Evolutionary conservation across 2,113 vertebrate genomes (phyloP), one percentile per base, ranked within the genome.

Genomic region (Neodontobutis hainanensis): DNA sequence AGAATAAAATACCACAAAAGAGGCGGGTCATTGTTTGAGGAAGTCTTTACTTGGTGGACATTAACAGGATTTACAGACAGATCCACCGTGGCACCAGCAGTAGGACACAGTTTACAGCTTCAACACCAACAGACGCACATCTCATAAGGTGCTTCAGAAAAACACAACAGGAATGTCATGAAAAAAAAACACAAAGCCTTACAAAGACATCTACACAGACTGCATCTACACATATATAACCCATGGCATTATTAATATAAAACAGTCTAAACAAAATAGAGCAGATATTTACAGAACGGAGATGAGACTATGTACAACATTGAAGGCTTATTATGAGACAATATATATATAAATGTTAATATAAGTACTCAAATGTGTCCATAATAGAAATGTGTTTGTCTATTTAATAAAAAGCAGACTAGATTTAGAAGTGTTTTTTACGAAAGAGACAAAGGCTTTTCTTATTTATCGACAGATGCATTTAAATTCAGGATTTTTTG

Each of bases 181-280:
- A 84, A 83, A 84, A 84, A 63, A 42, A 59, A 80, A 76, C 71
- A 73, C 65, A 68, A 55, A 42, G 65, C 59, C 75, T 75, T 86
- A 84, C 72, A 73, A 71, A 88, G 71, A 82, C 81, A 81, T 68
- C 55, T 43, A 59, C 49, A 75, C 82, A 56, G 42, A 75, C 85
- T 60, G 70, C 66, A 80, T 72, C 82, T 80, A 85, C 70, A 77
- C 70, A 75, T 63, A 88, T 70, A 87, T 91, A 40, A 40, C 8
- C 68, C 69, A 90, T 69, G 86, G 88, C 68, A 74, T 73, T 8
- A 11, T 34, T 16, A 89, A 92, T 91, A 92, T 80, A 92, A 92
- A 91, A 92, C 80, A 76, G 88, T 90, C 87, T 89, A 92, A 87
- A 92, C 83, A 88, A 89, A 92, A 91, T 85, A 90, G 70, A 88